Conservation (phyloP, 1,140 invertebrate genomes). For the Drosophila athabasca region DNA sequence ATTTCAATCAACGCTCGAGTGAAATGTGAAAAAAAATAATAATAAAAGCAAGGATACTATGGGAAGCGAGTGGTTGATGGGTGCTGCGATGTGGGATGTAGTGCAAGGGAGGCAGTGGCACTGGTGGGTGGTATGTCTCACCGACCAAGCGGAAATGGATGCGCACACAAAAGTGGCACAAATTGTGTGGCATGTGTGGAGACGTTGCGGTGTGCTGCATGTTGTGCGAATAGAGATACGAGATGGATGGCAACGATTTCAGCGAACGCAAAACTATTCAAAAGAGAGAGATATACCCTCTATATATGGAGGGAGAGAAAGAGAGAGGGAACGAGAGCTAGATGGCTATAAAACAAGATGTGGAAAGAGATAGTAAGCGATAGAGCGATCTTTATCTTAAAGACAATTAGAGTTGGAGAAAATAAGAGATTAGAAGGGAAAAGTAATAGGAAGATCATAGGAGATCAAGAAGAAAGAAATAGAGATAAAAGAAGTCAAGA, state of each 20-base stretch:
- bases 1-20: slow-evolving; percentile 81
- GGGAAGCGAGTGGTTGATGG: slow-evolving; percentile 23
- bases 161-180: slow-evolving; percentile 80
- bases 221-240: slow-evolving; percentile 16
- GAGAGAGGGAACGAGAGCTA: no score
- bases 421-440: no score
- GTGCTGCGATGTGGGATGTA: neutral
- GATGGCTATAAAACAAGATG: no score
- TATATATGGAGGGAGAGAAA: neutral
- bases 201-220: slow-evolving; percentile 14
- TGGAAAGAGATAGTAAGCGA: no score
- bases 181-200: slow-evolving; percentile 69
- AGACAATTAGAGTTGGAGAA: no score
- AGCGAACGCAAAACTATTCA: neutral
- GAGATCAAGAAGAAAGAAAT: no score
- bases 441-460: no score
- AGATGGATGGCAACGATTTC: slow-evolving; percentile 1
- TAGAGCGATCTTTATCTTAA: no score
- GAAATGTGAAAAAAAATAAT: slow-evolving; percentile 73
- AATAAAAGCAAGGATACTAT: slow-evolving; percentile 78
- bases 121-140: slow-evolving; percentile 1
- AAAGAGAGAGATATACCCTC: neutral
- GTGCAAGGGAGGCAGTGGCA: neutral
- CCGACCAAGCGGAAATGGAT: slow-evolving; percentile 77
- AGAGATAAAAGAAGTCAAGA: no score